Base-by-base conservation (phyloP, 2,888 invertebrate genomes). In the Acanthococcus lagerstroemiae region DNA sequence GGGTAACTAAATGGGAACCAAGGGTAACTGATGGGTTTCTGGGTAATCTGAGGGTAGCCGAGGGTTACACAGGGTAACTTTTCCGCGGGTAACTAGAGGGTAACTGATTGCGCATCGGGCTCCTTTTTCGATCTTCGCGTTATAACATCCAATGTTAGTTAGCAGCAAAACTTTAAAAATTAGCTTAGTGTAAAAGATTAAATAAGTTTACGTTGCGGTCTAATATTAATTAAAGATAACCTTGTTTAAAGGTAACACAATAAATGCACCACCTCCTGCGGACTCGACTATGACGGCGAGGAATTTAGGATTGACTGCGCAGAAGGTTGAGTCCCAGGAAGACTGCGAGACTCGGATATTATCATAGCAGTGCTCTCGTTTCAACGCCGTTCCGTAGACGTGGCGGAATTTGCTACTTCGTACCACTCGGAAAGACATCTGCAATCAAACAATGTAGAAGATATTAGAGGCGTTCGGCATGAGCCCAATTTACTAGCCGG, bases 381-480 rank as follows among this genome's bases (percentile, higher is more conserved):
- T 93, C 72, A 90, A 80, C 73, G 91, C 86, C 75, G 90, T 89
- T 72, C 92, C 93, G 76, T 85, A 89, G 75, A 96, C 95, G 82
- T 96, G 96, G 78, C 95, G 91, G 82, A 95, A 96, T 83, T 96
- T 96, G 77, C 95, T 95, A 81, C 87, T 90, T 80, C 95, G 88
- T 74, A 96, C 93, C 78, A 93, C 93, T 78, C 93, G 89, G 84
- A 94, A 94, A 81, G 93, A 93, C 92, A 94, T 92, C 70, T 69
- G 55, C 12, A 63, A 54, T 44, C 52, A 52, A 24, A 52, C 21
- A n/a, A n/a, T n/a, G n/a, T n/a, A n/a, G n/a, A n/a, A n/a, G n/a
- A n/a, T n/a, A n/a, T n/a, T n/a, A n/a, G n/a, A n/a, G n/a, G n/a
- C n/a, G n/a, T n/a, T n/a, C n/a, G n/a, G n/a, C n/a, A n/a, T n/a